Base-by-base conservation (phyloP, 2,113 vertebrate genomes). In the Pycnonotus jocosus region DNA sequence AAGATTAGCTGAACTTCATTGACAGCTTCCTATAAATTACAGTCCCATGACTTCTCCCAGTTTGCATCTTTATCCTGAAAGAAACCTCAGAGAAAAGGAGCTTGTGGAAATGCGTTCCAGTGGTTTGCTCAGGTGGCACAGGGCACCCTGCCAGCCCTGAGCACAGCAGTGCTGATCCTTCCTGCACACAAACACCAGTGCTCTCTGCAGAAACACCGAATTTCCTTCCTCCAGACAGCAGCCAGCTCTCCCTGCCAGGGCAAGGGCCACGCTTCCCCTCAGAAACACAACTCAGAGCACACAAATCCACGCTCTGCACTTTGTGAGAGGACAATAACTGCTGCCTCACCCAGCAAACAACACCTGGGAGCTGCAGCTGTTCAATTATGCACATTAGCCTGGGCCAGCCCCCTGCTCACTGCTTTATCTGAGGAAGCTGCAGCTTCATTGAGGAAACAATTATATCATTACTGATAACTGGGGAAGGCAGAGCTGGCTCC, bases 371-470 rank as follows among this genome's bases (percentile, higher is more conserved):
- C 94, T 81, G 73, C 74, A 81, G 82, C 86, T 88, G 91, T 5
- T 57, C 38, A 65, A 66, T 78, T 12, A 30, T 3, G 48, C 22
- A 65, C 78, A 35, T 45, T 31, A 13, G 57, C 61, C 38, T 15
- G 22, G 14, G 3, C 72, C 77, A 53, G 38, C 16, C 83, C 64
- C 10, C 1, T 7, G 51, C 76, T 81, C 81, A 0, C 53, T 45
- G 27, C 84, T 79, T 58, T 56, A 61, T 76, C 83, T 47, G 17
- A 33, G 54, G 15, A 48, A 30, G 4, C 22, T 42, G 71, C 86
- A 42, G 90, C 54, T 88, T 62, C 53, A 74, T 2, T 24, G 80
- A 95, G 92, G 25, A 45, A 71, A 91, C 72, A 85, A 88, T 94
- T 88, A 6, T 14, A 44, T 66, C 92, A 28, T 82, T 68, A 37